These are phyloP conservation scores for Carposina sasakii DNA, from an alignment of 1,140 invertebrate species.

Conservation along the genomic window DNA sequence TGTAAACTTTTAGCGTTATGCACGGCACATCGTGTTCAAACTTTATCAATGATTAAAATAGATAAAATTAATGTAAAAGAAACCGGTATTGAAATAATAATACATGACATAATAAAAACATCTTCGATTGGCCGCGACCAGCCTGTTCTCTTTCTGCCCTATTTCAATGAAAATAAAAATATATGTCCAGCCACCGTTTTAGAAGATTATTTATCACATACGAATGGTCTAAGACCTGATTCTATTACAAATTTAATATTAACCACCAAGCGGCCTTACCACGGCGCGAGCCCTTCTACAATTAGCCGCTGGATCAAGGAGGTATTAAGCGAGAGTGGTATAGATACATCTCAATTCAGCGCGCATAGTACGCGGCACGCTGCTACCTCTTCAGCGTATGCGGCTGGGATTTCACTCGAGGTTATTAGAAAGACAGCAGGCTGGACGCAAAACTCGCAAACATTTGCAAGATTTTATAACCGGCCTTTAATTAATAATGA, in stretches of 20 bases:
- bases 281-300: constrained; percentile 21
- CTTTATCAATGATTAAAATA: constrained; percentile 23
- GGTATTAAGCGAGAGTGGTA: constrained; percentile 19
- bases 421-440: not conserved
- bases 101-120: constrained; percentile 8
- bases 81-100: no score
- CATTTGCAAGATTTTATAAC: constrained; percentile 1
- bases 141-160: not conserved
- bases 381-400: not conserved
- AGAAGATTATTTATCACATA: constrained; percentile 3
- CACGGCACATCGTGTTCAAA: constrained; percentile 31
- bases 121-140: not conserved
- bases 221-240: not conserved
- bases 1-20: constrained; percentile 25
- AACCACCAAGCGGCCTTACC: constrained; percentile 16
- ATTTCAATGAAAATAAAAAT: not conserved
- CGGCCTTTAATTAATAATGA: not conserved
- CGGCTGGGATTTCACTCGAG: not conserved
- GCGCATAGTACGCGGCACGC: constrained; percentile 30
- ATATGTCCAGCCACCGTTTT: constrained; percentile 6
- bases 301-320: constrained; percentile 33
- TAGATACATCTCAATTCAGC: constrained; percentile 22
- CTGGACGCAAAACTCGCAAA: not conserved
- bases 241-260: constrained; percentile 15
- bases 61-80: no score